Evolutionary conservation across 2,797 vertebrate species (phyloP).

Genomic region (Hipposideros larvatus): DNA sequence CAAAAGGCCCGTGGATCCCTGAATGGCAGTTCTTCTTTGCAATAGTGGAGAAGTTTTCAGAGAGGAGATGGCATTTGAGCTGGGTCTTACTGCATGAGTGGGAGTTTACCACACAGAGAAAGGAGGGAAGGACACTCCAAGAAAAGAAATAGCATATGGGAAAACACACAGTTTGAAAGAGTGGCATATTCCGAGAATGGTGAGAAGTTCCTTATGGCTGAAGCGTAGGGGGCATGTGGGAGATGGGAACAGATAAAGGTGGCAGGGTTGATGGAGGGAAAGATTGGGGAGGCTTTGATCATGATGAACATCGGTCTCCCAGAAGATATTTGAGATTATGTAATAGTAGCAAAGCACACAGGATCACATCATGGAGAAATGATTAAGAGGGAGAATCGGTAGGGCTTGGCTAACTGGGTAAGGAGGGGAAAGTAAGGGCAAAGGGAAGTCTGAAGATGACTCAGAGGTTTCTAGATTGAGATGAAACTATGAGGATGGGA

Average conservation of each 20-base stretch:
- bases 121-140: conserved; percentile 77
- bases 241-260: conserved; percentile 66
- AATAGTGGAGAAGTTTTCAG: conserved; percentile 24
- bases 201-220: conserved; percentile 63
- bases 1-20: not conserved
- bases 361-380: not conserved
- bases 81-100: conserved; percentile 70
- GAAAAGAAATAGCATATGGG: conserved; percentile 83
- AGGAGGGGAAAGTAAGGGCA: not conserved
- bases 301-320: not conserved
- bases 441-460: not conserved
- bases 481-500: not conserved
- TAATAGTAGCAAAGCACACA: not conserved
- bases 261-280: conserved; percentile 30
- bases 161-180: conserved; percentile 61
- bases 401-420: not conserved
- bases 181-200: conserved; percentile 69
- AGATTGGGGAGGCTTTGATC: not conserved
- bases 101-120: conserved; percentile 65
- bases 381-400: not conserved
- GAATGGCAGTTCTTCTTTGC: conserved; percentile 8
- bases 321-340: not conserved
- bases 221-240: conserved; percentile 64
- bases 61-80: conserved; percentile 67
- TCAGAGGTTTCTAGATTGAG: not conserved